Base-by-base conservation (phyloP, 1,140 invertebrate genomes). In the Microplitis demolitor region DNA sequence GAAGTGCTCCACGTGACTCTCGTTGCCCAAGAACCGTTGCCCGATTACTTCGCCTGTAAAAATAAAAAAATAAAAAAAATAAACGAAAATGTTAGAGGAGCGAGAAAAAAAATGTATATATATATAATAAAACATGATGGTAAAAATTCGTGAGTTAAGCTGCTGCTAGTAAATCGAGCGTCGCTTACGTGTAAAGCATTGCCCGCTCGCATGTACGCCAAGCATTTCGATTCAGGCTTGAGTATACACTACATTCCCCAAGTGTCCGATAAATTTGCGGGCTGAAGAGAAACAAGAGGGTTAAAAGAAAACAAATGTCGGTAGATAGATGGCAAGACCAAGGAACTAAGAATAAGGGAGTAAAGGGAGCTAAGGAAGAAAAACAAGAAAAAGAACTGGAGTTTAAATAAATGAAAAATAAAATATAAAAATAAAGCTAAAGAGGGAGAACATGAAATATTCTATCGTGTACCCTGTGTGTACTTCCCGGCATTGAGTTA, bases 1-100 rank as follows among this genome's bases (percentile, higher is more conserved):
- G 85, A 92, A 93, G 83, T 91, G 89, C 79, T 92, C 91, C 76
- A 88, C 86, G 81, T 90, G 88, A 77, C 88, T 89, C 75, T 88
- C 86, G 80, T 91, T 91, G 68, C 89, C 90, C 61, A 88, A 79
- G 82, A 90, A 90, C 66, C 87, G 84, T 76, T 89, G 87, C 71
- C 88, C 88, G 78, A 86, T 83, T 80, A 88, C 83, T 75, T 89
- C 89, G 66, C 87, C 89, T 90, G 84, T 31, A 88, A 87, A 76
- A 82, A 71, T 79, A 80, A 66, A 78, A 45, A 56, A 75, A 53
- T 69, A 34, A 54, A 33, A 66, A 66, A 50, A 66, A 70, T 37
- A 37, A 62, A n/a, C n/a, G 39, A 14, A 33, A 71, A 53, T 64
- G 13, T 3, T 56, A 54, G n/a, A 71, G 64, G 11, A 33, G 45